Conservation (phyloP, 1,140 invertebrate genomes). For the Andricus grossulariae region DNA sequence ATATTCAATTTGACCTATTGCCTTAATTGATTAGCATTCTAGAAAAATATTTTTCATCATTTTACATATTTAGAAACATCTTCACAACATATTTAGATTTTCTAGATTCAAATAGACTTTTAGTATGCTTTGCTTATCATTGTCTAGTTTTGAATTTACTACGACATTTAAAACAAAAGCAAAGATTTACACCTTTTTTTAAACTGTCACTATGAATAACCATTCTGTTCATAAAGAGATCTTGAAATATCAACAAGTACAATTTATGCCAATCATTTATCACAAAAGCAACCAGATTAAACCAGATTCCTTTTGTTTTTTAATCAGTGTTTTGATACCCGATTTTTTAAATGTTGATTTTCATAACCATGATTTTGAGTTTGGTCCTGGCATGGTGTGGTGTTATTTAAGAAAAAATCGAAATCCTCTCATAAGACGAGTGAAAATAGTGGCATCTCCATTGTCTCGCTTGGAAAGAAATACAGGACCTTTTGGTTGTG, state of each 20-base stretch:
- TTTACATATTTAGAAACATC: too few species aligned
- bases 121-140: too few species aligned
- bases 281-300: not conserved
- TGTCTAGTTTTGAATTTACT: not conserved
- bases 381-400: conserved; percentile 43
- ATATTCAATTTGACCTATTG: too few species aligned
- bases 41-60: too few species aligned
- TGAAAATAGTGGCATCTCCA: not conserved
- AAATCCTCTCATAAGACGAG: not conserved
- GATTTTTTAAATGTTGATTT: not conserved
- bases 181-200: conserved; percentile 34
- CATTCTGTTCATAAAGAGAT: not conserved
- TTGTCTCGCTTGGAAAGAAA: not conserved
- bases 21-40: too few species aligned
- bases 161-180: not conserved
- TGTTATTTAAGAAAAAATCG: conserved; percentile 17
- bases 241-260: too few species aligned
- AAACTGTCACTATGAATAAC: conserved; percentile 9
- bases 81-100: too few species aligned
- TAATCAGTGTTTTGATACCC: not conserved
- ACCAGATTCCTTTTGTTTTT: not conserved
- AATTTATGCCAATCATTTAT: too few species aligned
- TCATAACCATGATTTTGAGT: not conserved
- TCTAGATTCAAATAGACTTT: too few species aligned
- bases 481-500: conserved; percentile 1